Conservation (phyloP, 1,140 invertebrate species). For the Hermetia illucens region DNA sequence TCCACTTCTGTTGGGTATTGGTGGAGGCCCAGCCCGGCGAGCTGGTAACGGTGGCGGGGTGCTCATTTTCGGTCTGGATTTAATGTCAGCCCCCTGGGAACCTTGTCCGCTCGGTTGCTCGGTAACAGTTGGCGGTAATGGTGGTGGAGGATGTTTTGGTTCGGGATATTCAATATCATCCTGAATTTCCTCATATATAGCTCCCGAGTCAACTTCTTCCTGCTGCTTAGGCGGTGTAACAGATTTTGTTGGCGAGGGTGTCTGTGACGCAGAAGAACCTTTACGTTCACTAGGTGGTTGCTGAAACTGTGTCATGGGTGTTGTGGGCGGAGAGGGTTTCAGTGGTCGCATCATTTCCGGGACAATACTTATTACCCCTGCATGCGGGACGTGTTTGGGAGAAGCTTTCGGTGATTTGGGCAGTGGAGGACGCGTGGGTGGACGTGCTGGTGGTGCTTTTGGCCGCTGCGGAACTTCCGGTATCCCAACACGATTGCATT, state of each 20-base stretch:
- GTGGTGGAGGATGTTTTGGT: constrained; percentile 30
- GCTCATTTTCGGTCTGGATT: constrained; percentile 31
- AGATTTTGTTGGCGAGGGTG: constrained; percentile 1
- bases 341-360: constrained; percentile 14
- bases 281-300: constrained; percentile 18
- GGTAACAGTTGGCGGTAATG: constrained; percentile 22
- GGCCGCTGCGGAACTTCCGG: constrained; percentile 36
- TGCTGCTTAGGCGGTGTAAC: constrained; percentile 15
- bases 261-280: constrained; percentile 14
- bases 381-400: constrained; percentile 28
- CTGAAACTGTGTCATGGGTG: constrained; percentile 35
- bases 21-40: constrained; percentile 38
- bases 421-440: constrained; percentile 39
- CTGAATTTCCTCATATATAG: constrained; percentile 40
- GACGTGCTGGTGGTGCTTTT: constrained; percentile 39
- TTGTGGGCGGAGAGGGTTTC: constrained; percentile 31
- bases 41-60: constrained; percentile 52
- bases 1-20: constrained; percentile 44
- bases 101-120: constrained; percentile 22
- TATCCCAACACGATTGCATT: constrained; percentile 28
- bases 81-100: constrained; percentile 24
- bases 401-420: constrained; percentile 34
- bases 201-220: constrained; percentile 11
- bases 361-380: constrained; percentile 25
- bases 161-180: constrained; percentile 31